Evolutionary conservation across 2,888 invertebrate genomes (phyloP).

Genomic region (Rotaria sp.): DNA sequence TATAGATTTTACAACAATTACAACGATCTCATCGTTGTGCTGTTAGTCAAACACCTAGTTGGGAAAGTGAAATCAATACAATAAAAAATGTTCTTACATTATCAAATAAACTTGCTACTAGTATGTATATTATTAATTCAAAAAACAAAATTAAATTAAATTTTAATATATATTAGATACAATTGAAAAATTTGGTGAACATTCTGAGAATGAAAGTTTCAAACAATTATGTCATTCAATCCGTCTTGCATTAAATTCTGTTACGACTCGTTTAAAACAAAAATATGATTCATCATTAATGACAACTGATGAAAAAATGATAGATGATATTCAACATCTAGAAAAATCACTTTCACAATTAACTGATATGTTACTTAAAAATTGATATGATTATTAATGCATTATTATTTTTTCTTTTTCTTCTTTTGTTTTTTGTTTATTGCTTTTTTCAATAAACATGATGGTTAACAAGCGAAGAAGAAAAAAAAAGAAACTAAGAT

Average conservation of each 20-base stretch:
- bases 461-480: background rate
- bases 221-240: background rate
- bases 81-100: background rate
- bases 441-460: background rate
- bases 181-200: background rate
- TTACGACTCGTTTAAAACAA: conserved; percentile 25
- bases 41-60: background rate
- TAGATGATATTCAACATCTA: background rate
- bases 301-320: background rate
- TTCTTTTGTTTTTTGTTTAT: background rate
- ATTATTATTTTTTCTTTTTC: background rate
- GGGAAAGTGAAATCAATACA: conserved; percentile 12
- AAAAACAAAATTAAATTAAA: background rate
- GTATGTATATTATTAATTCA: background rate
- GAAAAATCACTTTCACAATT: background rate
- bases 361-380: background rate
- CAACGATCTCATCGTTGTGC: conserved; percentile 12
- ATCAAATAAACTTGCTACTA: background rate
- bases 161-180: background rate
- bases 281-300: conserved; percentile 17
- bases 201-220: background rate
- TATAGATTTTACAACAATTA: background rate
- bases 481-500: background rate
- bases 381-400: background rate
- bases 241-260: background rate